A percentile compares a stretch with the other conserved stretches of the same genome.
Conservation (phyloP, 2,888 invertebrate genomes). For the Drosophila neutralis region DNA sequence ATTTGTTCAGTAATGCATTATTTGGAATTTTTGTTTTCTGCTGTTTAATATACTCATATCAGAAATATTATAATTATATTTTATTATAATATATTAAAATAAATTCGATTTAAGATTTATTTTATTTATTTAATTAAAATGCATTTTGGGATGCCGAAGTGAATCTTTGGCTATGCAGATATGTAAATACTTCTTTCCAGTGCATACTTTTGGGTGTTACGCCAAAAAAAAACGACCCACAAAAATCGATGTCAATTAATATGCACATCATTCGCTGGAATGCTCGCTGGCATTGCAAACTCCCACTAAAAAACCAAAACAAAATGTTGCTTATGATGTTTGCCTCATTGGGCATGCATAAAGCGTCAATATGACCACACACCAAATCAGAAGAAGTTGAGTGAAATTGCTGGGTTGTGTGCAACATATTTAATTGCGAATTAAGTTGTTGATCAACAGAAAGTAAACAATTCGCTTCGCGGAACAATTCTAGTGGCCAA, state of each 20-base stretch:
- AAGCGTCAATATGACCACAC: conserved; percentile 43
- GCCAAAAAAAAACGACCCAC: conserved; percentile 7
- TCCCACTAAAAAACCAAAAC: conserved; percentile 23
- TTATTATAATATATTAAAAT: neutral
- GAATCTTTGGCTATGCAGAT: neutral
- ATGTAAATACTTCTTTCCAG: neutral
- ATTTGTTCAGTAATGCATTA: neutral
- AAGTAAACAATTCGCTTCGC: conserved; percentile 51
- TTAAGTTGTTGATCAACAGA: conserved; percentile 50
- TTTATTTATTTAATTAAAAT: neutral
- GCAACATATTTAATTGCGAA: conserved; percentile 59
- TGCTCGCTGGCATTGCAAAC: conserved; percentile 53
- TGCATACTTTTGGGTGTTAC: conserved; percentile 54
- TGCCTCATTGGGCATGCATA: conserved; percentile 43
- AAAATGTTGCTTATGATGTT: conserved; percentile 28
- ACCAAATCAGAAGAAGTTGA: conserved; percentile 34
- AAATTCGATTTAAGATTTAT: neutral
- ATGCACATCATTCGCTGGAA: conserved; percentile 47
- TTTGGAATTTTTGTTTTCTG: neutral
- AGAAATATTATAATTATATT: neutral
- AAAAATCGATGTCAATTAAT: conserved; percentile 31
- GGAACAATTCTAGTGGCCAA: conserved; percentile 11
- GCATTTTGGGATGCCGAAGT: neutral
- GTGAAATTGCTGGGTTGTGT: conserved; percentile 60
- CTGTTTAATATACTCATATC: neutral